Conservation (phyloP, 2,113 vertebrate species). For the Trematomus loennbergii region DNA sequence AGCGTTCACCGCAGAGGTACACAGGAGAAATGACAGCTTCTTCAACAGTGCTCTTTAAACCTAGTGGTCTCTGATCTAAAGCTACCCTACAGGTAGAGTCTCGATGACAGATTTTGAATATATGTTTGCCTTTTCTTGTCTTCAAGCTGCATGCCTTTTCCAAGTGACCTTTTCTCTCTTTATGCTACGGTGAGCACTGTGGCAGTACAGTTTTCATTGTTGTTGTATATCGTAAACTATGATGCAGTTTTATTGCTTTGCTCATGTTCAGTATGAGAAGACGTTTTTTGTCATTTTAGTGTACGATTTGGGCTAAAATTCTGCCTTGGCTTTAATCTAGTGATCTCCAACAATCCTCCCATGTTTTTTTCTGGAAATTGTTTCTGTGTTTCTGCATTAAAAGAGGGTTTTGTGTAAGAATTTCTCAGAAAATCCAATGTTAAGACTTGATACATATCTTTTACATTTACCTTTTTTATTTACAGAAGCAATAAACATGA, state of each 20-base stretch:
- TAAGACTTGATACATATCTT: conserved; percentile 2
- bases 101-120: conserved; percentile 17
- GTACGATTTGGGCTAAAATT: conserved; percentile 19
- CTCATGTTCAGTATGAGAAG: conserved; percentile 2
- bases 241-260: background rate
- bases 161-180: conserved; percentile 40
- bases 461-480: background rate
- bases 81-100: conserved; percentile 7
- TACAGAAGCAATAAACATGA: background rate
- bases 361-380: conserved; percentile 15
- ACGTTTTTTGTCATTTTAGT: background rate
- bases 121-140: background rate
- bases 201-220: background rate
- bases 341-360: conserved; percentile 20
- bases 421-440: conserved; percentile 1
- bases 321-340: background rate
- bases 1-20: conserved; percentile 31
- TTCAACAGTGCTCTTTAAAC: background rate
- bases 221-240: background rate
- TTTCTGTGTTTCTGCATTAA: background rate
- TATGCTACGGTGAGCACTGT: conserved; percentile 22
- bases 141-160: background rate
- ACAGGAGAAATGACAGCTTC: conserved; percentile 32
- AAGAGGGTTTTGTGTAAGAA: background rate
- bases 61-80: conserved; percentile 11